These are phyloP conservation scores for Oscheius sp. DNA, from an alignment of 2,888 invertebrate genomes.

Conservation along the genomic window DNA sequence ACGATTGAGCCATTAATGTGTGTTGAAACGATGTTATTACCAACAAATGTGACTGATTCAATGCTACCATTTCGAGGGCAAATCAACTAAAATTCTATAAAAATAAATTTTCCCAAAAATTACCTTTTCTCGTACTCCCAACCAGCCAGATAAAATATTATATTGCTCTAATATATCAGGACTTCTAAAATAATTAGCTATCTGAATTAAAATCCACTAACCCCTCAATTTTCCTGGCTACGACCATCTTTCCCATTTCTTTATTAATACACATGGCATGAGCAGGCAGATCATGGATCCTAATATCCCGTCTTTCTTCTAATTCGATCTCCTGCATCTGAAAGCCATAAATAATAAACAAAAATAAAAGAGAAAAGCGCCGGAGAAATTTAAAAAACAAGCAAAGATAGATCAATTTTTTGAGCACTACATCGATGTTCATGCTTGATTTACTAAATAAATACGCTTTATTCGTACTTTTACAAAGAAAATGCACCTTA, in stretches of 20 bases:
- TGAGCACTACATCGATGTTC: no score
- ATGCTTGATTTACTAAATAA: no score
- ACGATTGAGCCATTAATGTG: conserved; percentile 32
- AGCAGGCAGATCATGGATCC: conserved; percentile 23
- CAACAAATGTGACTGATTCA: conserved; percentile 32
- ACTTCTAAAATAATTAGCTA: conserved; percentile 1
- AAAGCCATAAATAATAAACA: no score
- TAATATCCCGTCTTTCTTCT: conserved; percentile 28
- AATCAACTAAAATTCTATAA: conserved; percentile 22
- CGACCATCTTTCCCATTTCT: conserved; percentile 42
- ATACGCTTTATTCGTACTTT: no score
- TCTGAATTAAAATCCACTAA: neutral
- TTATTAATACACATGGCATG: conserved; percentile 42
- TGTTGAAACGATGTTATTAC: conserved; percentile 18
- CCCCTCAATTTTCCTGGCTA: conserved; percentile 38
- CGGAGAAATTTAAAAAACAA: neutral
- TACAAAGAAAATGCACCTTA: no score
- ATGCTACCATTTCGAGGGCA: conserved; percentile 28
- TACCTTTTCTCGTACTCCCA: conserved; percentile 37
- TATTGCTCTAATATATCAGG: conserved; percentile 50
- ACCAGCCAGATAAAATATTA: conserved; percentile 44
- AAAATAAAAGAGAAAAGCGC: neutral
- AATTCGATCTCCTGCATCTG: conserved; percentile 24
- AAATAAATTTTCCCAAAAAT: neutral
- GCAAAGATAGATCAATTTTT: no score